Evolutionary conservation across 2,888 invertebrate species (phyloP).

Genomic region (Pachydiplax longipennis): DNA sequence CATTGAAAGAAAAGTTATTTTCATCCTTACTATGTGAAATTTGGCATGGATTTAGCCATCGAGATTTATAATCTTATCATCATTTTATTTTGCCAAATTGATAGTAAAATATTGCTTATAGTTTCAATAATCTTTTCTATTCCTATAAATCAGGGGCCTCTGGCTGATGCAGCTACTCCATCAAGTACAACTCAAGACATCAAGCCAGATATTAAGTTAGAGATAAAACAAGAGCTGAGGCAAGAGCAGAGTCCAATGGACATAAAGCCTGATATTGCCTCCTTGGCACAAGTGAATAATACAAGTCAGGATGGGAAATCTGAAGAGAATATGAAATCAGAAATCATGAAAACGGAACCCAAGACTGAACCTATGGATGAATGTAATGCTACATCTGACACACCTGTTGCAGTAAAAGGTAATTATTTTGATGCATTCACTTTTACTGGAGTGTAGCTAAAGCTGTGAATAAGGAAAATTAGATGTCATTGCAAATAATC

Average conservation of each 20-base stretch:
- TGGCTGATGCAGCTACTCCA: constrained; percentile 12
- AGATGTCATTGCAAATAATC: too few species aligned
- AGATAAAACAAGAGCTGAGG: constrained; percentile 1
- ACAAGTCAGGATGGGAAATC: constrained; percentile 18
- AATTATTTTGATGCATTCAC: not conserved
- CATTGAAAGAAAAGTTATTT: not conserved
- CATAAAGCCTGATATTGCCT: not conserved
- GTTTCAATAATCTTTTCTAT: not conserved
- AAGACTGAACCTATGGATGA: constrained; percentile 69
- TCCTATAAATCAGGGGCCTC: not conserved
- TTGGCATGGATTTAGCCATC: too few species aligned
- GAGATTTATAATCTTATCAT: too few species aligned
- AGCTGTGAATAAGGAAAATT: too few species aligned
- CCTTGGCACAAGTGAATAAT: constrained; percentile 23
- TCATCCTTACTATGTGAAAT: not conserved
- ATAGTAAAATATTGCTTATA: not conserved
- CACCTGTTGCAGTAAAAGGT: constrained; percentile 23
- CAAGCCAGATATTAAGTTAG: constrained; percentile 35
- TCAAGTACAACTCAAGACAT: constrained; percentile 34
- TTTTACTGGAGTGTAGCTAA: too few species aligned
- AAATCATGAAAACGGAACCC: constrained; percentile 68
- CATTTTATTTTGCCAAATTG: not conserved
- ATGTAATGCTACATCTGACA: constrained; percentile 32
- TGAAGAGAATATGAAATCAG: constrained; percentile 61
- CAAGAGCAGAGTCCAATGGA: not conserved